Conservation (phyloP, 2,888 invertebrate genomes). For the Coleophora flavipennella region DNA sequence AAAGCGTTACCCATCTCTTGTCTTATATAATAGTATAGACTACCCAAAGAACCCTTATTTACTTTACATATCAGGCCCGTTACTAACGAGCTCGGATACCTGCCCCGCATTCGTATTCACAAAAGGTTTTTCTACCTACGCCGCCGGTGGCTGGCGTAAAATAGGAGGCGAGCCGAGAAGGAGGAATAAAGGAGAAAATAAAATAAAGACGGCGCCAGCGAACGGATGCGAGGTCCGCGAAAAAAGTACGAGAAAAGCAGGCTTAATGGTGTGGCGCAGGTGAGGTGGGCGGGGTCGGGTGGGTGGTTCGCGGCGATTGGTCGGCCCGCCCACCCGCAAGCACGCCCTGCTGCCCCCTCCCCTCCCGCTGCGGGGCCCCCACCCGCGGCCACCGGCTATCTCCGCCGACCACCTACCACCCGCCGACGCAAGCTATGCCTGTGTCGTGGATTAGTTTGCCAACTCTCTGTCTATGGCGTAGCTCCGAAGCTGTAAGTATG, state of each 20-base stretch:
- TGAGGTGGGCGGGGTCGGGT: conserved; percentile 66
- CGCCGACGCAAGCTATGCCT: conserved; percentile 67
- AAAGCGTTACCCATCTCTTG: not conserved
- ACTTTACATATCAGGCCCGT: conserved; percentile 65
- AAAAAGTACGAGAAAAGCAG: conserved; percentile 66
- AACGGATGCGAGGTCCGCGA: conserved; percentile 69
- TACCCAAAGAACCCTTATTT: conserved; percentile 51
- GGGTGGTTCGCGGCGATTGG: conserved; percentile 64
- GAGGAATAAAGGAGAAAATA: conserved; percentile 71
- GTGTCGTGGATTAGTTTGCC: conserved; percentile 72
- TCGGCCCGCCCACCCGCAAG: conserved; percentile 63
- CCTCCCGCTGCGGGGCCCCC: conserved; percentile 23
- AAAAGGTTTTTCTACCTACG: conserved; percentile 69
- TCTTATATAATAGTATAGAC: conserved; percentile 1
- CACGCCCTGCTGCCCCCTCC: conserved; percentile 45
- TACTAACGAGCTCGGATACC: conserved; percentile 68
- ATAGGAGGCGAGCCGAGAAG: conserved; percentile 66
- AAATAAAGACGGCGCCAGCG: conserved; percentile 69
- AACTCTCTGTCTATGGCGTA: conserved; percentile 72
- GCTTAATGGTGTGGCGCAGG: conserved; percentile 70
- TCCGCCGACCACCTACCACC: conserved; percentile 58
- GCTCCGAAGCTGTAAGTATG: conserved; percentile 68
- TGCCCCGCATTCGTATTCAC: conserved; percentile 70
- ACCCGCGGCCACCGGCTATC: conserved; percentile 49
- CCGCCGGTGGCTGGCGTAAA: conserved; percentile 59